Evolutionary conservation across 2,888 invertebrate species (phyloP), one percentile per base, ranked within the genome.

Genomic region (Tetranychus truncatus): DNA sequence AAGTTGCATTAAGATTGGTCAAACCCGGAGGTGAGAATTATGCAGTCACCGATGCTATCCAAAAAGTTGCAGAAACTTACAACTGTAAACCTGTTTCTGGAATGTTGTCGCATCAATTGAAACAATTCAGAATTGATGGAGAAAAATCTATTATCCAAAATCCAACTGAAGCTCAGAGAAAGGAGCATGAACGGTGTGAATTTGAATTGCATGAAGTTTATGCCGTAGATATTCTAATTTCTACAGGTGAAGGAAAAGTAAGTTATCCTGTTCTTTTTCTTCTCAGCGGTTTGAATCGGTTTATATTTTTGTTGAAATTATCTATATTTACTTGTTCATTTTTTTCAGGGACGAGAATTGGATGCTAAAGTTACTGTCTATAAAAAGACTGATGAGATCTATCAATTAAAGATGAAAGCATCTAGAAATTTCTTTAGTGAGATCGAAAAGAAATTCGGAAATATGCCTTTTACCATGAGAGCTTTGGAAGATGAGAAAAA

Each of bases 141-240:
- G 96, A 96, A 81, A 99, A 99, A 84, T 91, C 92, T 44, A 92
- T 95, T 79, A 93, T 94, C 81, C 92, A 96, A 84, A 99, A 99
- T 84, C 97, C 99, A 24, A 92, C 91, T 79, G 97, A 99, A 82
- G 90, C 91, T 45, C 96, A 96, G 83, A 90, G 91, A 80, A 94
- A 95, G 82, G 97, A 97, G 81, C 94, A 96, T 83, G 97, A 97
- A 83, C 96, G 96, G 83, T 91, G 90, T 81, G 91, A 91, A 77
- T 89, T 99, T 82, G 95, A 95, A 82, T 90, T 91, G 75, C 90
- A 96, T 83, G 99, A 99, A 85, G 97, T 96, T 0, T 99, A 95
- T 84, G 96, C 93, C 45, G 91, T 99, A 87, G 97, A 97, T 85
- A 92, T 99, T n/a, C 87, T 99, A 76, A 87, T 99, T 77, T 93